phyloP scores from a whole-genome alignment of 1,140 invertebrate species.

The Mamestra configurata region DNA sequence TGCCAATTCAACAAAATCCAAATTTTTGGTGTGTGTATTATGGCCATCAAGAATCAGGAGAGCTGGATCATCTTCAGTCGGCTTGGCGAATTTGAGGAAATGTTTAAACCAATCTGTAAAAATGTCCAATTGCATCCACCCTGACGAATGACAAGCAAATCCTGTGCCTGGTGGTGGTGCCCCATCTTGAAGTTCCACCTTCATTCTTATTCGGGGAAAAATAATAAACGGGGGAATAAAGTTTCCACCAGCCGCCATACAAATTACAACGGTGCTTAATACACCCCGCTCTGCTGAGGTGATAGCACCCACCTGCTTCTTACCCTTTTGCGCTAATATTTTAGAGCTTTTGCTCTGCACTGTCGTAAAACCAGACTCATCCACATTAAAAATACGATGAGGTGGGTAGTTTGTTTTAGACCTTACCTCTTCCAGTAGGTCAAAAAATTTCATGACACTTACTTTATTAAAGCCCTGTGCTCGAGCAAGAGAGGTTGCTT shows the following conservation, averaged over 20 bases:
- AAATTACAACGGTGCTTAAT: not conserved
- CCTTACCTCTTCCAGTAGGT: not conserved
- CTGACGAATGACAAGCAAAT: not conserved
- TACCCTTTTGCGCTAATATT: not conserved
- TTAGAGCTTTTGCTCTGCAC: not conserved
- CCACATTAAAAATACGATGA: not conserved
- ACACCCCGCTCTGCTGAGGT: not conserved
- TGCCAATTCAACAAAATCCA: not conserved
- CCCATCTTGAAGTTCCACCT: not conserved
- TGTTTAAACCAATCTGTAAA: not conserved
- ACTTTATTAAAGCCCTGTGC: conserved; percentile 1
- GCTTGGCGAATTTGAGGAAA: not conserved
- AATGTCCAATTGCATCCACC: not conserved
- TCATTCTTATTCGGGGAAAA: not conserved
- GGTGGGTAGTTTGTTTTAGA: not conserved
- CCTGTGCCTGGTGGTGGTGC: not conserved
- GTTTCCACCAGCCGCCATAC: not conserved
- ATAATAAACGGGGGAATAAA: not conserved
- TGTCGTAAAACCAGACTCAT: not conserved
- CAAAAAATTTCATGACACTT: not conserved
- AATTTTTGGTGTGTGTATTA: not conserved
- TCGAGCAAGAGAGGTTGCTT: conserved; percentile 53
- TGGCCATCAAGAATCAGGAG: not conserved
- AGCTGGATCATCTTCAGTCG: not conserved
- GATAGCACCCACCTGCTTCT: not conserved